phyloP scores from a whole-genome alignment of 2,113 vertebrate species.

The Silurus glanis region DNA sequence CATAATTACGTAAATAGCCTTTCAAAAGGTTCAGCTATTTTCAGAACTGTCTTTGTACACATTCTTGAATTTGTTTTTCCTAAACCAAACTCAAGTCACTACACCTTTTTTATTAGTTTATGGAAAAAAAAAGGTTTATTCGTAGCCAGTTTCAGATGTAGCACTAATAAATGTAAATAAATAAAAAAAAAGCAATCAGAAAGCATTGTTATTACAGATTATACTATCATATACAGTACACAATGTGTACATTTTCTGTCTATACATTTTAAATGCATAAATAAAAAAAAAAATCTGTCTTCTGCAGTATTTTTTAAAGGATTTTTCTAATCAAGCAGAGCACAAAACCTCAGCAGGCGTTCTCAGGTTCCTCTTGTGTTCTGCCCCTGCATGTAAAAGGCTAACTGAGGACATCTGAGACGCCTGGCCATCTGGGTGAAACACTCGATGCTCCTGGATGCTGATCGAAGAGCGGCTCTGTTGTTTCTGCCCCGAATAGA shows the following conservation, averaged over 20 bases:
- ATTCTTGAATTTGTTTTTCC: constrained; percentile 1
- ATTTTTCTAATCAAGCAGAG: neutral
- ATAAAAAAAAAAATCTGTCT: neutral
- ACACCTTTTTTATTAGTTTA: neutral
- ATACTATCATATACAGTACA: neutral
- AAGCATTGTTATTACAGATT: neutral
- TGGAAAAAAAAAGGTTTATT: neutral
- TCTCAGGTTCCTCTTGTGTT: constrained; percentile 25
- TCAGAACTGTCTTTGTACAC: constrained; percentile 11
- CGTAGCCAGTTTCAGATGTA: neutral
- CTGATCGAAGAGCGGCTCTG: constrained; percentile 18
- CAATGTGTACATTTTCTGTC: neutral
- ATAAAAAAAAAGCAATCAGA: neutral
- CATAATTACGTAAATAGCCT: constrained; percentile 45
- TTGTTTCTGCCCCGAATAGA: constrained; percentile 4
- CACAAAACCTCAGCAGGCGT: constrained; percentile 36
- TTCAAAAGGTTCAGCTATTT: constrained; percentile 38
- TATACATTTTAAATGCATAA: neutral
- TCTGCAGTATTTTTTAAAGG: neutral
- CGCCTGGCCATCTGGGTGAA: constrained; percentile 42
- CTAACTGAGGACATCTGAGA: constrained; percentile 43
- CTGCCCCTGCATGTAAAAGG: constrained; percentile 20
- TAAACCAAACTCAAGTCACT: constrained; percentile 7
- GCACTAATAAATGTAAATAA: neutral
- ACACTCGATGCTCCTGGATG: constrained; percentile 20